Conservation (phyloP, 2,797 vertebrate species). For the Pterois miles region DNA sequence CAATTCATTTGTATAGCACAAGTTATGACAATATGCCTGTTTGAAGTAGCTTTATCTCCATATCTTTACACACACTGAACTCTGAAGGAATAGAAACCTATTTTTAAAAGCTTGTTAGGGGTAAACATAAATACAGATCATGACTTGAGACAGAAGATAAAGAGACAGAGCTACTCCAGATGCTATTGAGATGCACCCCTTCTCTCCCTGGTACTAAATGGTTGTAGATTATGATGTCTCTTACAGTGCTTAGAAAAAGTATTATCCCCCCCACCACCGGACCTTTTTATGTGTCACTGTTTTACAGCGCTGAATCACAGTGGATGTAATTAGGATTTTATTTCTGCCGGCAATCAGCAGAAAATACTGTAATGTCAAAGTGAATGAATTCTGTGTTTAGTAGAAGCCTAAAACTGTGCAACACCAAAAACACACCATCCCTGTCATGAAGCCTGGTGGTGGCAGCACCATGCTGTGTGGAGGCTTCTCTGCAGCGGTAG, state of each 20-base stretch:
- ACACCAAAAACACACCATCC: constrained; percentile 1
- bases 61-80: constrained; percentile 30
- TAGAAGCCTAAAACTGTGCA: neutral
- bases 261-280: constrained; percentile 6
- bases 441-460: constrained; percentile 39
- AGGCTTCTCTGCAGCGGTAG: constrained; percentile 2
- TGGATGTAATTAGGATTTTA: constrained; percentile 21
- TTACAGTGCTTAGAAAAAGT: constrained; percentile 48
- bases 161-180: constrained; percentile 50
- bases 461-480: constrained; percentile 52
- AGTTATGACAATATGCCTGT: constrained; percentile 44
- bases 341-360: neutral
- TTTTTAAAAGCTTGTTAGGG: constrained; percentile 25
- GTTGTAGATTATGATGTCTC: constrained; percentile 48
- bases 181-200: constrained; percentile 56
- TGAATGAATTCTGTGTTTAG: constrained; percentile 12
- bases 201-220: constrained; percentile 59
- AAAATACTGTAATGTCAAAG: neutral
- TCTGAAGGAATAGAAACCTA: constrained; percentile 47
- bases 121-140: constrained; percentile 11
- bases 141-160: constrained; percentile 34
- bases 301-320: constrained; percentile 27
- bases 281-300: constrained; percentile 39
- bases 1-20: constrained; percentile 66
- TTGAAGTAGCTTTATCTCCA: constrained; percentile 63